Evolutionary conservation across 2,113 vertebrate species (phyloP), one percentile per base, ranked within the genome.

Genomic region (Catharus minimus): DNA sequence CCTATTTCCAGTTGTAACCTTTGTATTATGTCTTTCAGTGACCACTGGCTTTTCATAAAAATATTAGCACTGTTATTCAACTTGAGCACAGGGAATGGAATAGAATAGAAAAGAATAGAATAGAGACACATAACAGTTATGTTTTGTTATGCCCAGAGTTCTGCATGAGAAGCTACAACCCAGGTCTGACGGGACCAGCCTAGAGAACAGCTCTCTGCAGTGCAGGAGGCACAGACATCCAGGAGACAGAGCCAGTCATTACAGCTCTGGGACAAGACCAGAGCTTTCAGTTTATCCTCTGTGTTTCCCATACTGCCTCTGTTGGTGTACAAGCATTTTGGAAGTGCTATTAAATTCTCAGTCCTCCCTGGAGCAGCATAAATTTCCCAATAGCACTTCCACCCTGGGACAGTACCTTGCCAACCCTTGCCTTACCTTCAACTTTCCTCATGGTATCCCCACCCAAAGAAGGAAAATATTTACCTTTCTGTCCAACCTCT

Each of bases 211-310:
- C 7, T 39, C 39, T 46, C n/a, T 55, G 39, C 23, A 53, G 46
- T 11, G 18, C 24, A 39, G 8, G 47, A 24, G 33, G 13, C 39
- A 69, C 13, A 19, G 28, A 23, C 23, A 61, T 23, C 23, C 39
- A n/a, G 55, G 47, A 24, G 23, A 20, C 16, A n/a, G n/a, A 8
- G 28, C 2, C 39, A 53, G 13, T 30, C 44, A 28, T 46, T 28
- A 16, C 2, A 41, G 41, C 20, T 60, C 46, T 62, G 41, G 27
- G 56, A 69, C 0, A 2, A 64, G 11, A 75, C 14, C 10, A 38
- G 8, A 5, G 1, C 5, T 67, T 62, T 28, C 24, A 32, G 15
- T 41, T 57, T 22, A n/a, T 46, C 10, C 17, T 49, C 0, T 27
- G 21, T 36, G 11, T 27, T 85, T 55, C 20, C 44, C 15, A 14